These are phyloP conservation scores for Pachymerium ferrugineum DNA, from an alignment of 2,888 invertebrate genomes.

Conservation along the genomic window DNA sequence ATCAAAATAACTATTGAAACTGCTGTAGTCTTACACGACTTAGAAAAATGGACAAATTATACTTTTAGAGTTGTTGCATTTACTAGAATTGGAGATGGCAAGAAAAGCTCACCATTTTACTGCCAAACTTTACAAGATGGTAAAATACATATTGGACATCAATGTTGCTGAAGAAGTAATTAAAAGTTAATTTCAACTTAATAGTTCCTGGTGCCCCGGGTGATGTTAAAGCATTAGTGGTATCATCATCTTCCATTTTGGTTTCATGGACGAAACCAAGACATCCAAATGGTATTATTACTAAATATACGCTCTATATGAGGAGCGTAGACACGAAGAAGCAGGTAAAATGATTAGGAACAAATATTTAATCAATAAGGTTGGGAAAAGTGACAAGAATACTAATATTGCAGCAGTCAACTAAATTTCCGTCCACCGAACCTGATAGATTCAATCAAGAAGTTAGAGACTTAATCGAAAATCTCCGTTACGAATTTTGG, in stretches of 20 bases:
- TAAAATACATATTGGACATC: constrained; percentile 35
- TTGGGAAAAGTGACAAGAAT: background rate
- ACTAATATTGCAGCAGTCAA: background rate
- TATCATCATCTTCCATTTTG: constrained; percentile 32
- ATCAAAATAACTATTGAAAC: constrained; percentile 17
- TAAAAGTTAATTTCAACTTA: too few relatives aligned
- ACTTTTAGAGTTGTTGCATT: constrained; percentile 48
- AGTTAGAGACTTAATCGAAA: background rate
- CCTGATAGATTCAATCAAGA: background rate
- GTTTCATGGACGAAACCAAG: constrained; percentile 34
- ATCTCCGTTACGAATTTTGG: constrained; percentile 20
- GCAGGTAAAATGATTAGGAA: constrained; percentile 29
- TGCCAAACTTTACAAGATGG: constrained; percentile 46
- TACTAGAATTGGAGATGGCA: constrained; percentile 47
- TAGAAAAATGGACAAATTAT: constrained; percentile 48
- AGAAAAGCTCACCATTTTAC: constrained; percentile 44
- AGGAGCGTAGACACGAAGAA: constrained; percentile 31
- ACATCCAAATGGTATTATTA: constrained; percentile 33
- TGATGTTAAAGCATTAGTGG: constrained; percentile 36
- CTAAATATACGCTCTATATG: constrained; percentile 35
- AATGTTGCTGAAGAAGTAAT: too few relatives aligned
- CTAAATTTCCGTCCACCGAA: constrained; percentile 6
- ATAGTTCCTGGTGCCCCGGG: constrained; percentile 35
- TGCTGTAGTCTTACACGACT: constrained; percentile 32
- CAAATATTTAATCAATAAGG: too few relatives aligned